Percentiles rank a stretch among this genome's conserved stretches.
These are phyloP conservation scores for Xenus cinereus DNA, from an alignment of 2,113 vertebrate genomes.

Conservation along the genomic window DNA sequence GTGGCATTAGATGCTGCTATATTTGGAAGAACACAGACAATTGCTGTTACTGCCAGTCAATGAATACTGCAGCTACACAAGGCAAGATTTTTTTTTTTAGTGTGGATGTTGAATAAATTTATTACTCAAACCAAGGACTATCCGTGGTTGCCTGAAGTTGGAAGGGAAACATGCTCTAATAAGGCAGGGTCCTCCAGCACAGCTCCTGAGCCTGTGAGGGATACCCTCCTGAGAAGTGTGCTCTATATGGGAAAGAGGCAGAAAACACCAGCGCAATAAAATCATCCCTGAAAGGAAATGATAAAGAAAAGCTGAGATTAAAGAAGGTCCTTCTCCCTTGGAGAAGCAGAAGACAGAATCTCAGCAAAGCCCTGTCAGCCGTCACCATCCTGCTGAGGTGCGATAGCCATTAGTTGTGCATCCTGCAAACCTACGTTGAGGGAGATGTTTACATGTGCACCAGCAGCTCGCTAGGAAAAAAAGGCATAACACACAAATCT, in stretches of 20 bases:
- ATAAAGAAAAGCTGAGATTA: background rate
- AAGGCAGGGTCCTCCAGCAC: background rate
- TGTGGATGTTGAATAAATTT: background rate
- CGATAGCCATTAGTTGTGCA: too few species aligned
- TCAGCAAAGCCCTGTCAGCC: background rate
- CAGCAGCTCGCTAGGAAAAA: background rate
- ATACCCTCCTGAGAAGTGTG: background rate
- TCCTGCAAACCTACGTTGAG: background rate
- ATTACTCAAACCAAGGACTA: background rate
- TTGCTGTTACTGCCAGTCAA: background rate
- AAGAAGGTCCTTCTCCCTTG: background rate
- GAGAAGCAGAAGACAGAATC: background rate
- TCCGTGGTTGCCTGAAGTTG: background rate
- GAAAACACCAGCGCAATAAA: background rate
- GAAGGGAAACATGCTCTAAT: background rate
- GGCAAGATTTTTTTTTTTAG: background rate
- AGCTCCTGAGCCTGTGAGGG: background rate
- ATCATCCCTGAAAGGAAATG: background rate
- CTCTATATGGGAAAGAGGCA: background rate
- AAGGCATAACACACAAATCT: background rate
- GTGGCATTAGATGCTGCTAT: background rate
- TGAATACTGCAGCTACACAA: background rate
- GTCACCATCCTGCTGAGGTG: fast-evolving
- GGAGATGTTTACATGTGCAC: background rate
- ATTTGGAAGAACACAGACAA: background rate